Base-by-base conservation (phyloP, 2,113 vertebrate genomes). In the Nothocercus nigrocapillus region DNA sequence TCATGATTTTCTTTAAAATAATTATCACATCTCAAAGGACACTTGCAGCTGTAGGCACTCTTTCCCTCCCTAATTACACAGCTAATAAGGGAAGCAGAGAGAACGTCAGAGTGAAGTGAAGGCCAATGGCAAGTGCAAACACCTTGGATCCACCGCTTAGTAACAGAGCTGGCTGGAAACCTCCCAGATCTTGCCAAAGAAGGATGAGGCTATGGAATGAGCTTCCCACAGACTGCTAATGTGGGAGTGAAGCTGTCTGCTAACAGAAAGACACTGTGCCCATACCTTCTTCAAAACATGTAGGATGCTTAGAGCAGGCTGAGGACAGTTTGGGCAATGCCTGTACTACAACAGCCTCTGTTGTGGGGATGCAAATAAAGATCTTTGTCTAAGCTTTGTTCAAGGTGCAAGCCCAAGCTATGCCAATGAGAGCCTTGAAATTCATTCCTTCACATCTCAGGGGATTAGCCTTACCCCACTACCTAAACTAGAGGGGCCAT, bases 121-220 rank as follows among this genome's bases (percentile, higher is more conserved):
- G 66, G 90, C 85, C 94, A 95, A 94, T 28, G 61, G 88, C 85
- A 97, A 92, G 95, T 93, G 76, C 88, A 90, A 89, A 64, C 93
- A 84, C 88, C 88, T 93, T 86, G 83, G 85, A 95, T 72, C 30
- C 64, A 61, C 85, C 74, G 68, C 73, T 88, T 64, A 86, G 53
- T 83, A 79, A 90, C 47, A 9, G 80, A 75, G 68, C 80, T 95
- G 88, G 92, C 76, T 66, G 9, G 80, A 66, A 95, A 79, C 28
- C 59, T 69, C 64, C 70, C 67, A 1, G 16, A 2, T 34, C 47
- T 82, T 97, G 95, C 95, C 96, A 96, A 58, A 91, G 67, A 89
- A 49, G 59, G 67, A 94, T 97, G 90, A 97, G 81, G 86, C 81
- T 58, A 96, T 92, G 95, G 94, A 96, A 96, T 73, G 89, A 95